A percentile compares a stretch with the other conserved stretches of the same genome.
Evolutionary conservation across 1,140 invertebrate genomes (phyloP).

Genomic region (Asobara japonica): DNA sequence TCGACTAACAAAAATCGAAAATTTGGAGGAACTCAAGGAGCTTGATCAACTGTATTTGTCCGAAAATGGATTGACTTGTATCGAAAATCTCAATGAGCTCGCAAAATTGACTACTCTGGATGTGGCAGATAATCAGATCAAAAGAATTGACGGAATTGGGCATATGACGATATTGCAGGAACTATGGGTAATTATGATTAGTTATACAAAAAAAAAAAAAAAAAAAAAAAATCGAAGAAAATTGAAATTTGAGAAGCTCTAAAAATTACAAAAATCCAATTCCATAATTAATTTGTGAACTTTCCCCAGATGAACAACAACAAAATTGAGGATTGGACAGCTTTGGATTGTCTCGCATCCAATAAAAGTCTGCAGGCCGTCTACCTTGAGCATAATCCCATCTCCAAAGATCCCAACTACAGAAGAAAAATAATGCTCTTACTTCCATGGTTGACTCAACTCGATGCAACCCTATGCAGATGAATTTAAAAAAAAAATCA

Average conservation of each 20-base stretch:
- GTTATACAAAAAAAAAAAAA: not conserved
- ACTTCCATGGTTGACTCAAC: slow-evolving; percentile 87
- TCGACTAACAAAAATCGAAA: slow-evolving; percentile 88
- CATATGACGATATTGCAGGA: slow-evolving; percentile 85
- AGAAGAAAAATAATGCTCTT: slow-evolving; percentile 90
- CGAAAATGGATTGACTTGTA: slow-evolving; percentile 87
- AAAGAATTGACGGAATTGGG: slow-evolving; percentile 80
- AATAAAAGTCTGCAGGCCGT: slow-evolving; percentile 87
- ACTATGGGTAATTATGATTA: slow-evolving; percentile 83
- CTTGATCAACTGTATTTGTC: slow-evolving; percentile 93
- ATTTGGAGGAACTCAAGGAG: slow-evolving; percentile 77
- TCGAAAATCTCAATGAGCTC: slow-evolving; percentile 80
- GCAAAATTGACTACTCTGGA: slow-evolving; percentile 85
- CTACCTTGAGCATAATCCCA: slow-evolving; percentile 93
- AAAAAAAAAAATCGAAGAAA: not conserved
- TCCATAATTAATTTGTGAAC: no score
- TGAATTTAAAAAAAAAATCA: slow-evolving; percentile 50
- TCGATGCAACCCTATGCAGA: slow-evolving; percentile 93
- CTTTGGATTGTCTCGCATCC: slow-evolving; percentile 78
- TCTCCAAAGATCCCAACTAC: slow-evolving; percentile 87
- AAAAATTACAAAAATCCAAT: no score
- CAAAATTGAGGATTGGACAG: slow-evolving; percentile 85
- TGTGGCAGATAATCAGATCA: slow-evolving; percentile 89
- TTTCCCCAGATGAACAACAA: slow-evolving; percentile 90
- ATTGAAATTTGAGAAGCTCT: not conserved